A percentile compares a stretch with the other conserved stretches of the same genome.
These are phyloP conservation scores for Holcopasites calliopsidis DNA, from an alignment of 1,140 invertebrate species.

Conservation along the genomic window DNA sequence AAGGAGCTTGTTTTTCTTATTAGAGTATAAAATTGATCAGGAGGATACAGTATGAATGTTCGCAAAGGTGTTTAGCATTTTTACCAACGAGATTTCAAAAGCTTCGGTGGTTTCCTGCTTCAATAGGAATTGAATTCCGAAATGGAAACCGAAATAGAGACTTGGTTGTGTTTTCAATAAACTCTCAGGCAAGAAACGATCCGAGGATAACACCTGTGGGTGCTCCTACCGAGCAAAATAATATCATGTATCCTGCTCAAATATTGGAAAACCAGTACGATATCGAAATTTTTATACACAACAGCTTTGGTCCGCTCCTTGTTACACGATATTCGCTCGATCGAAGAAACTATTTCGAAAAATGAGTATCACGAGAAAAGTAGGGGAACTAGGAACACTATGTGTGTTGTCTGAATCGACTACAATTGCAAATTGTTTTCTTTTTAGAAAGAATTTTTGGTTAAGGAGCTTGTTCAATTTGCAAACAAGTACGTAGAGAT, in stretches of 20 bases:
- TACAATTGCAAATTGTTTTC: too few species aligned
- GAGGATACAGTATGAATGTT: neutral
- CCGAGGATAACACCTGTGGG: neutral
- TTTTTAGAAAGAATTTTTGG: neutral
- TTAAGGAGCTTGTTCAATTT: too few species aligned
- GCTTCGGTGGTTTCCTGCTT: neutral
- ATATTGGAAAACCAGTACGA: conserved; percentile 29
- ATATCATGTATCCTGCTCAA: conserved; percentile 30
- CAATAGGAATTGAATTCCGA: neutral
- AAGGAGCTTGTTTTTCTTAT: too few species aligned
- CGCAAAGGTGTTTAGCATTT: neutral
- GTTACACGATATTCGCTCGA: neutral
- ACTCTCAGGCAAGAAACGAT: neutral
- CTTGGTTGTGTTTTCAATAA: conserved; percentile 15
- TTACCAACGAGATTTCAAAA: neutral
- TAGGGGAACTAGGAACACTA: neutral
- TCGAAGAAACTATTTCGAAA: conserved; percentile 6
- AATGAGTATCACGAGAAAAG: too few species aligned
- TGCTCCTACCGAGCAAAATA: neutral
- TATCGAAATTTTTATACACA: conserved; percentile 42
- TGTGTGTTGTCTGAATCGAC: too few species aligned
- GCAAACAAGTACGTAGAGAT: neutral
- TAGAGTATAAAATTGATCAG: too few species aligned
- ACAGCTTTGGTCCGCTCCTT: conserved; percentile 7
- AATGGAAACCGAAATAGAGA: conserved; percentile 3